phyloP scores from a whole-genome alignment of 2,797 vertebrate species.

The Aldrovandia affinis region DNA sequence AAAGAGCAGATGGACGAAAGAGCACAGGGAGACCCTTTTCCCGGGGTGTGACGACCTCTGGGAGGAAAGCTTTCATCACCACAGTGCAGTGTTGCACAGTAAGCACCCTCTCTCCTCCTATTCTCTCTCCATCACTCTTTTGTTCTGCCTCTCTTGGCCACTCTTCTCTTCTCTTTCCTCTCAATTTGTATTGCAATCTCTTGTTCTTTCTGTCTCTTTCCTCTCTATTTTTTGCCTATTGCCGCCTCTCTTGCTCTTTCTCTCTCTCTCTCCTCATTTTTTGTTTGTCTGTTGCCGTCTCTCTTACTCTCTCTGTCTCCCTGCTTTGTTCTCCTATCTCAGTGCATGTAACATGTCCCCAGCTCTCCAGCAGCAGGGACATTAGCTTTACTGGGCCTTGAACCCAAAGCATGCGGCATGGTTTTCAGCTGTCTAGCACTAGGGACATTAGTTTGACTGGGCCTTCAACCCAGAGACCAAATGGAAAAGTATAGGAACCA shows the following conservation, averaged over 20 bases:
- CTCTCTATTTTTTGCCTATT: not conserved
- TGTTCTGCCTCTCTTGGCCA: not conserved
- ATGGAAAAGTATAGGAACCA: not conserved
- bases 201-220: not conserved
- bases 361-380: not conserved
- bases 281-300: not conserved
- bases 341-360: not conserved
- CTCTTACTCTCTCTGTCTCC: not conserved
- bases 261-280: not conserved
- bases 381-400: not conserved
- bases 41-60: conserved; percentile 4
- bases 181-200: too few species aligned
- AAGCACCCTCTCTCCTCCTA: not conserved
- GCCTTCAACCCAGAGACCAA: not conserved
- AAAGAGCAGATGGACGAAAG: conserved; percentile 1
- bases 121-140: not conserved
- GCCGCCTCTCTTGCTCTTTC: too few species aligned
- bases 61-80: conserved; percentile 9
- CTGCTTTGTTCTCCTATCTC: not conserved
- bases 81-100: not conserved
- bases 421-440: not conserved
- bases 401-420: not conserved
- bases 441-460: not conserved
- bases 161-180: too few species aligned
- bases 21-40: not conserved